Percentiles rank a stretch among this genome's conserved stretches.
These are phyloP conservation scores for Anguilla japonica DNA, from an alignment of 2,113 vertebrate genomes.

Conservation along the genomic window DNA sequence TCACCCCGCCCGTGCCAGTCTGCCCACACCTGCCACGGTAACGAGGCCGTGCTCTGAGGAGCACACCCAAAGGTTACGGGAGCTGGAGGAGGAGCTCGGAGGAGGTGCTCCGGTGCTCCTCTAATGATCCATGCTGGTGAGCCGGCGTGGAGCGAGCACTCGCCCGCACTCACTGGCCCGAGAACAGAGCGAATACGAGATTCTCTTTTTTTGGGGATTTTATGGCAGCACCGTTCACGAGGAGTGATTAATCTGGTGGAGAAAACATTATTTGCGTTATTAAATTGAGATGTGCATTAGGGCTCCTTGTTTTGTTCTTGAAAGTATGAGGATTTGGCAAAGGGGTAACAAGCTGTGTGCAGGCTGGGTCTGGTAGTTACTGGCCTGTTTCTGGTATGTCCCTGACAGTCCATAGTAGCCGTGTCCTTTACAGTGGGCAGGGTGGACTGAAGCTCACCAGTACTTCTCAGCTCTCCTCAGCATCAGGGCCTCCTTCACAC, in stretches of 20 bases:
- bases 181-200: neutral
- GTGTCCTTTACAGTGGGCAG: too few species aligned
- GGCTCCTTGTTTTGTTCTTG: neutral
- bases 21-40: constrained; percentile 8
- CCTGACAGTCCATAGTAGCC: too few species aligned
- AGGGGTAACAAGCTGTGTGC: too few species aligned
- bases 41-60: neutral
- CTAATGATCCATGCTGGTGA: neutral
- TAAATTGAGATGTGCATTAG: neutral
- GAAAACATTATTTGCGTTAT: too few species aligned
- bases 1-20: neutral
- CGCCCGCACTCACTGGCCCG: neutral
- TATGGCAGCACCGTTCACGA: too few species aligned
- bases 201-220: neutral
- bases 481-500: too few species aligned
- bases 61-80: neutral
- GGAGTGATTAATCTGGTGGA: too few species aligned
- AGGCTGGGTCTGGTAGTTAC: too few species aligned
- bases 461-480: too few species aligned
- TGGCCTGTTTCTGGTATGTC: too few species aligned
- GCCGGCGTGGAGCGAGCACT: neutral
- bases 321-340: neutral
- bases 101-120: neutral
- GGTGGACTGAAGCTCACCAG: too few species aligned
- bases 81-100: neutral